A percentile compares a stretch with the other conserved stretches of the same genome.
Conservation (phyloP, 2,888 invertebrate genomes). For the Polydrusus pterygomalis region DNA sequence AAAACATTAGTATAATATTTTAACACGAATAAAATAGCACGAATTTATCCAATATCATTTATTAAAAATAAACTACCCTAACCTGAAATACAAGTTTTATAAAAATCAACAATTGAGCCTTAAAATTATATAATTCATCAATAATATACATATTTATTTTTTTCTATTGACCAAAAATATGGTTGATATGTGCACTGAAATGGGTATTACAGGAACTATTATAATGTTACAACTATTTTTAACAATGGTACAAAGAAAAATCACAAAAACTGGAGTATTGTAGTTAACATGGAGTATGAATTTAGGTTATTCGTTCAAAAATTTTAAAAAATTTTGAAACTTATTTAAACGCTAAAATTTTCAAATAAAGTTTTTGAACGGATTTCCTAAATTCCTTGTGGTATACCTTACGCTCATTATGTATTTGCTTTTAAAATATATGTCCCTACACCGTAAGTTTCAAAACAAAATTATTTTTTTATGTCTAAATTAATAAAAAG, state of each 20-base stretch:
- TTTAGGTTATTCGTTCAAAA: too few relatives aligned
- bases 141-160: conserved; percentile 22
- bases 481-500: conserved; percentile 18
- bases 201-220: conserved; percentile 34
- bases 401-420: conserved; percentile 2
- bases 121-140: background rate
- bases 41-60: conserved; percentile 17
- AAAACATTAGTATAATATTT: too few relatives aligned
- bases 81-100: conserved; percentile 19
- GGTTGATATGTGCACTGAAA: conserved; percentile 31
- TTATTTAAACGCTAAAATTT: too few relatives aligned
- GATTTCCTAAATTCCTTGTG: background rate
- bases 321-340: too few relatives aligned
- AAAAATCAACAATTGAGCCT: conserved; percentile 32
- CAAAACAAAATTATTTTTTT: conserved; percentile 27
- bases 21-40: too few relatives aligned
- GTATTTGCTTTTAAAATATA: conserved; percentile 20
- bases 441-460: conserved; percentile 46
- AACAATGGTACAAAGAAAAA: conserved; percentile 41
- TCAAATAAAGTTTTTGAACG: too few relatives aligned
- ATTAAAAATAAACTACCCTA: conserved; percentile 31
- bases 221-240: conserved; percentile 34
- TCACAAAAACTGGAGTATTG: conserved; percentile 50
- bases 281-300: conserved; percentile 19
- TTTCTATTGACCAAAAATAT: conserved; percentile 1